Percentiles rank a stretch among this genome's conserved stretches.
Evolutionary conservation across 2,888 invertebrate species (phyloP).

Genomic region (Prostheceraeus crozeri): DNA sequence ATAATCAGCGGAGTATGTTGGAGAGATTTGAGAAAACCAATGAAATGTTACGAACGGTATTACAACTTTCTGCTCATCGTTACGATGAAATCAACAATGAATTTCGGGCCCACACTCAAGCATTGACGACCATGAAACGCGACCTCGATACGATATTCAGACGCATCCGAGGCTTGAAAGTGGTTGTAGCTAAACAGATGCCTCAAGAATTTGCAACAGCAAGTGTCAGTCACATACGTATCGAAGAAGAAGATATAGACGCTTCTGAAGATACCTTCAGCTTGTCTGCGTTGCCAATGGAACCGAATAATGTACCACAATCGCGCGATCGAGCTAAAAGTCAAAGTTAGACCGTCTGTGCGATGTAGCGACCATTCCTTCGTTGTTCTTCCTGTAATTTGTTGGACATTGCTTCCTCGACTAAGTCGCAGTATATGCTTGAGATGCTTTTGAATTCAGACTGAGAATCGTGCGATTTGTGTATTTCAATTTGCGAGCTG

Average conservation of each 20-base stretch:
- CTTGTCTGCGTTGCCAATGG: not conserved
- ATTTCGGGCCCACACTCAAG: constrained; percentile 78
- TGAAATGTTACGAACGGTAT: constrained; percentile 95
- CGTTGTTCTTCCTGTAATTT: too few relatives aligned
- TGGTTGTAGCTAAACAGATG: constrained; percentile 14
- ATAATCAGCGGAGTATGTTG: constrained; percentile 63
- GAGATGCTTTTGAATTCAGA: too few relatives aligned
- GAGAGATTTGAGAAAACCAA: constrained; percentile 96
- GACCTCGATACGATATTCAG: constrained; percentile 88
- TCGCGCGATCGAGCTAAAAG: constrained; percentile 2
- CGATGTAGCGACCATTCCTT: too few relatives aligned
- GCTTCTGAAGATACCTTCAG: not conserved
- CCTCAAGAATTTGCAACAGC: constrained; percentile 25
- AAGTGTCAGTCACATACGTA: constrained; percentile 17
- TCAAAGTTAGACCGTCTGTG: not conserved
- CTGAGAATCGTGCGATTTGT: too few relatives aligned
- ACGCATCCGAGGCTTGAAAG: constrained; percentile 65
- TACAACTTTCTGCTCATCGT: constrained; percentile 78
- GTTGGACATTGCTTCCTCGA: too few relatives aligned
- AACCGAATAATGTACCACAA: not conserved
- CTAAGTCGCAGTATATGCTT: too few relatives aligned
- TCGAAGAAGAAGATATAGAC: constrained; percentile 31
- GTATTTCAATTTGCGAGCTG: too few relatives aligned
- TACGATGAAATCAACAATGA: constrained; percentile 76
- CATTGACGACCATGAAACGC: constrained; percentile 80